phyloP scores from a whole-genome alignment of 1,140 invertebrate species.

The Cydia amplana region DNA sequence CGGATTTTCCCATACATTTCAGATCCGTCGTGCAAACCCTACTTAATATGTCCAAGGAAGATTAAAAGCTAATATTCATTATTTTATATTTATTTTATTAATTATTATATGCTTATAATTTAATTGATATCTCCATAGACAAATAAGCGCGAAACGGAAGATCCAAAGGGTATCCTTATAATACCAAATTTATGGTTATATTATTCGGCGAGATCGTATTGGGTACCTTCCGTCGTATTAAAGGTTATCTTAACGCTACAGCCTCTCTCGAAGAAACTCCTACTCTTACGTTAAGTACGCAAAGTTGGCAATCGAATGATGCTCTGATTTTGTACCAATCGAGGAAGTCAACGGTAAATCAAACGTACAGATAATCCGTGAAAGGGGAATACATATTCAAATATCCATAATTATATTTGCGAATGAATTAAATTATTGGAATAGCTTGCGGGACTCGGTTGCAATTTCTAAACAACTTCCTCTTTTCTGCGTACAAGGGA shows the following conservation, averaged over 20 bases:
- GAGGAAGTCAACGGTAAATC: constrained; percentile 72
- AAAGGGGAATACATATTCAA: constrained; percentile 65
- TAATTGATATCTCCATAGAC: constrained; percentile 3
- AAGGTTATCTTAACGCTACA: constrained; percentile 57
- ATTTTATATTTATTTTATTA: too few species aligned
- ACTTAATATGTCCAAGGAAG: too few species aligned
- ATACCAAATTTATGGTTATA: constrained; percentile 57
- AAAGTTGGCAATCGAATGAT: neutral
- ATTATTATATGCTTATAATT: too few species aligned
- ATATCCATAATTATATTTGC: constrained; percentile 59
- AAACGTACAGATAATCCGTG: constrained; percentile 60
- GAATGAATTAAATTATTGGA: constrained; percentile 54
- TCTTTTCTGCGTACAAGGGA: too few species aligned
- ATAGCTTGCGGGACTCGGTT: too few species aligned
- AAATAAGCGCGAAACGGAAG: neutral
- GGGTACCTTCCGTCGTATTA: constrained; percentile 55
- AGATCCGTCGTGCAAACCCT: too few species aligned
- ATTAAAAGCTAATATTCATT: too few species aligned
- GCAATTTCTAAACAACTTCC: too few species aligned
- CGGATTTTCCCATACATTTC: too few species aligned
- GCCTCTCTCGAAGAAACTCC: constrained; percentile 43
- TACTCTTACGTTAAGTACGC: neutral
- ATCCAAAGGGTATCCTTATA: constrained; percentile 43
- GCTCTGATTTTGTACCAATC: neutral
- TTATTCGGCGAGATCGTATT: constrained; percentile 53